These are phyloP conservation scores for Rissa tridactyla DNA, from an alignment of 2,113 vertebrate species.

Conservation along the genomic window DNA sequence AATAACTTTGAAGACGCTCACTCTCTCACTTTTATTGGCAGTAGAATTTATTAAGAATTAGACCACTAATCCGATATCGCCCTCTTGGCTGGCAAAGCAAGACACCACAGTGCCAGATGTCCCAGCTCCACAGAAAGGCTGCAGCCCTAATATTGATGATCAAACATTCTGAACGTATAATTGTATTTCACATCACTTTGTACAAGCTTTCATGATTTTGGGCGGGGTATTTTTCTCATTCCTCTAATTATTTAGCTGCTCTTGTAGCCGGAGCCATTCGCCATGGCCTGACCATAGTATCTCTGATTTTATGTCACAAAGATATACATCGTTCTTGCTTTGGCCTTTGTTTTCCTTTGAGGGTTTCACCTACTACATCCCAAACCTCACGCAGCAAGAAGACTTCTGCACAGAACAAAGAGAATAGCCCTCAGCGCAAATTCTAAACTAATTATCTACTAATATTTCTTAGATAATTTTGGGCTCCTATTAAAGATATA, in stretches of 20 bases:
- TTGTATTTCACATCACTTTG: background rate
- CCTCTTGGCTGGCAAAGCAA: background rate
- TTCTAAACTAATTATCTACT: background rate
- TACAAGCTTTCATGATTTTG: background rate
- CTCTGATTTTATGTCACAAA: background rate
- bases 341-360: background rate
- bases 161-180: background rate
- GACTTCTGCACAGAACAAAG: background rate
- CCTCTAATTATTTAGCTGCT: background rate
- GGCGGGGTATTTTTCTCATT: background rate
- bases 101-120: background rate
- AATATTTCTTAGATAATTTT: background rate
- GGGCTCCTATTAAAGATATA: background rate
- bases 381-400: background rate
- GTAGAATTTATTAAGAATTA: background rate
- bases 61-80: background rate
- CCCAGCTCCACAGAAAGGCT: background rate
- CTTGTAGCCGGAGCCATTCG: background rate
- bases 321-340: background rate
- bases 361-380: background rate
- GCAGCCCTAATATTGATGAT: background rate
- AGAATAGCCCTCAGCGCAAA: background rate
- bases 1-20: background rate
- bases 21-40: background rate
- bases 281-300: background rate